Conservation (phyloP, 2,113 vertebrate genomes). For the Probosciger aterrimus region DNA sequence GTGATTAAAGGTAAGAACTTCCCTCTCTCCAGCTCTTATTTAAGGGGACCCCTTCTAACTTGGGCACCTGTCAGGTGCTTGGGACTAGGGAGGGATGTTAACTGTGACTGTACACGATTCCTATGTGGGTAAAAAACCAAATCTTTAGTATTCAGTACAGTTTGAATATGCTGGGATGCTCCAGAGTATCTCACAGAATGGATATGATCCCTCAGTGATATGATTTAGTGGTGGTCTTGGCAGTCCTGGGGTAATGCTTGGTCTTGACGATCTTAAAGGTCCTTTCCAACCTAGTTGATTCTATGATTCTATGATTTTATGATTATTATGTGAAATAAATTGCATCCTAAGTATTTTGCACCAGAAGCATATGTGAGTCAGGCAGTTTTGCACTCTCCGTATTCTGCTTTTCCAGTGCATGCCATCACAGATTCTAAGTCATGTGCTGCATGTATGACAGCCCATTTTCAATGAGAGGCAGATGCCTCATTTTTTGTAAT, state of each 20-base stretch:
- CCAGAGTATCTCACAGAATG: not conserved
- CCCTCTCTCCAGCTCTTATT: not conserved
- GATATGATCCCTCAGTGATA: not conserved
- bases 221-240: not conserved
- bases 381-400: not conserved
- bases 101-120: fast-evolving
- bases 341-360: not conserved
- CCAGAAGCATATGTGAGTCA: not conserved
- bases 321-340: not conserved
- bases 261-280: not conserved
- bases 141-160: not conserved
- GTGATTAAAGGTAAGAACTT: not conserved
- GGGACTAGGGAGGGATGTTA: not conserved
- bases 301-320: not conserved
- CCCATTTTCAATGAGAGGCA: not conserved
- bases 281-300: not conserved
- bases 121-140: not conserved
- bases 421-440: not conserved
- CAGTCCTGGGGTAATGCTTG: not conserved
- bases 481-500: not conserved
- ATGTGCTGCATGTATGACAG: fast-evolving
- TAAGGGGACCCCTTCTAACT: not conserved
- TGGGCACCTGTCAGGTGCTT: not conserved
- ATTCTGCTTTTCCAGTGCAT: not conserved
- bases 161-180: not conserved